phyloP scores from a whole-genome alignment of 2,797 vertebrate genomes.

The Geotrypetes seraphini region DNA sequence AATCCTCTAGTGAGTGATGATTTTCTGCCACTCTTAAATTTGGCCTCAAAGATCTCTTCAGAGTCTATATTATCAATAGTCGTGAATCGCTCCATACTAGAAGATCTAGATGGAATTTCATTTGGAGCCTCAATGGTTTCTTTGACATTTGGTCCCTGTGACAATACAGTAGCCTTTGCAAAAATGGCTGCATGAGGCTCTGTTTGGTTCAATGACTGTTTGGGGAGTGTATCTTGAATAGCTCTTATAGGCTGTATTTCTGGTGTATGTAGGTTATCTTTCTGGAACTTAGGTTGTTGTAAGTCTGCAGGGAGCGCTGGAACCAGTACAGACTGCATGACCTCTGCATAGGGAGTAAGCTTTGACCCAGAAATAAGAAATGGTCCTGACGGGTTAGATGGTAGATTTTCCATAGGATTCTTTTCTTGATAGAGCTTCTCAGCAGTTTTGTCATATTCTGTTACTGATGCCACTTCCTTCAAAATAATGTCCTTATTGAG shows the following conservation, averaged over 20 bases:
- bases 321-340: conserved; percentile 83
- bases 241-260: background rate
- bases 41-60: conserved; percentile 86
- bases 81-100: conserved; percentile 25
- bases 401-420: conserved; percentile 12
- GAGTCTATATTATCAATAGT: conserved; percentile 79
- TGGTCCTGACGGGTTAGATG: no score
- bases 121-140: background rate
- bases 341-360: conserved; percentile 79
- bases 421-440: no score
- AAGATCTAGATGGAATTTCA: conserved; percentile 11
- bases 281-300: background rate
- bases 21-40: conserved; percentile 82
- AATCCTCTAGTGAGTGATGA: conserved; percentile 80
- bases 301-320: conserved; percentile 18
- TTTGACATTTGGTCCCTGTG: background rate
- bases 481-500: no score
- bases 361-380: no score
- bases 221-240: background rate
- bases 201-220: fast-evolving
- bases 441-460: no score
- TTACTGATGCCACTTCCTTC: no score
- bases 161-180: conserved; percentile 56
- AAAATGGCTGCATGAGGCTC: conserved; percentile 63
- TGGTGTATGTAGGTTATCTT: background rate